These are phyloP conservation scores for Clarias batrachus DNA, from an alignment of 2,113 vertebrate genomes.

Conservation along the genomic window DNA sequence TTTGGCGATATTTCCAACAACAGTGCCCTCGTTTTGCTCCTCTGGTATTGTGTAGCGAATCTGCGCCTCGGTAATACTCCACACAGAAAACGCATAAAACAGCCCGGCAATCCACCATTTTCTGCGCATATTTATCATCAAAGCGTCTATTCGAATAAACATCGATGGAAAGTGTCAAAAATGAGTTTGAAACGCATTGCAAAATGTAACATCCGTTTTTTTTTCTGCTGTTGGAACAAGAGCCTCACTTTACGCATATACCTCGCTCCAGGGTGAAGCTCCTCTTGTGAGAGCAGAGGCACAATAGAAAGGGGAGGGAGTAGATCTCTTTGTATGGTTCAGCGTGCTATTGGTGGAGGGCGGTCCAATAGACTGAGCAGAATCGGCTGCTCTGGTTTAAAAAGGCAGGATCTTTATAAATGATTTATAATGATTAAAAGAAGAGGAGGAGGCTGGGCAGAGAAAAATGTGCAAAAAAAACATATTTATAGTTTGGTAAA, in stretches of 20 bases:
- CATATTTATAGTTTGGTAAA: neutral
- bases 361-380: slow-evolving; percentile 29
- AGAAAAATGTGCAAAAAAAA: neutral
- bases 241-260: neutral
- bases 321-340: slow-evolving; percentile 71
- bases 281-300: neutral
- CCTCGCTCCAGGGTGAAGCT: neutral
- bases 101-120: slow-evolving; percentile 58
- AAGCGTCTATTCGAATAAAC: neutral
- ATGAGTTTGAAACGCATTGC: slow-evolving; percentile 9
- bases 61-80: slow-evolving; percentile 62
- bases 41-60: slow-evolving; percentile 73
- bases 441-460: too few species aligned
- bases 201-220: slow-evolving; percentile 3
- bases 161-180: neutral
- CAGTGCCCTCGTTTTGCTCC: slow-evolving; percentile 67
- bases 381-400: slow-evolving; percentile 54
- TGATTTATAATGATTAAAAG: neutral
- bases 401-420: slow-evolving; percentile 44
- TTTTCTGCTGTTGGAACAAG: neutral
- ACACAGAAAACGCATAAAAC: slow-evolving; percentile 43
- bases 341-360: slow-evolving; percentile 70
- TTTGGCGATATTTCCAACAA: slow-evolving; percentile 78
- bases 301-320: slow-evolving; percentile 66
- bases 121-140: slow-evolving; percentile 60